Evolutionary conservation across 2,113 vertebrate species (phyloP).

Genomic region (Anhinga rufa): DNA sequence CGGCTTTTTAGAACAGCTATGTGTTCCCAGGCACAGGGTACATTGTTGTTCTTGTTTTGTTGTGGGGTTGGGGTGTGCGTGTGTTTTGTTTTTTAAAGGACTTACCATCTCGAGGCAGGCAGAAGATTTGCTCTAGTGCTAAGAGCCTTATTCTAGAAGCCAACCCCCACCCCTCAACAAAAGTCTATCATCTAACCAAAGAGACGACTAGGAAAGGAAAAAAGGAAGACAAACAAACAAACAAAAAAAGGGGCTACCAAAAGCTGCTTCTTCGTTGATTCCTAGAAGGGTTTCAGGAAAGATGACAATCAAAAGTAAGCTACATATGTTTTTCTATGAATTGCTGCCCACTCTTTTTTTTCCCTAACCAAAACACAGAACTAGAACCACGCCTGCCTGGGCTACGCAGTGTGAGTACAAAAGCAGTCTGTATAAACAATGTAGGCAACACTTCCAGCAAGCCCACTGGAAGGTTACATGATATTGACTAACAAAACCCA

Average conservation of each 20-base stretch:
- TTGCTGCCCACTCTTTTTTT: background rate
- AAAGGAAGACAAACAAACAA: background rate
- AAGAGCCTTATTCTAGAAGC: background rate
- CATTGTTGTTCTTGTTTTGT: background rate
- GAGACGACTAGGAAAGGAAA: background rate
- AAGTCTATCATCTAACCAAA: background rate
- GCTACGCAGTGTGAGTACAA: background rate
- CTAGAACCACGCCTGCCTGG: rapidly evolving
- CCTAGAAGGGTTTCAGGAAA: background rate
- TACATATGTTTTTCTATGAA: background rate
- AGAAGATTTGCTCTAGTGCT: background rate
- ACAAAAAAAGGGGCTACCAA: background rate
- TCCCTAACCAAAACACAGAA: background rate
- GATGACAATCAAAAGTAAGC: background rate
- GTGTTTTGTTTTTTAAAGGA: background rate
- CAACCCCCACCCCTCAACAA: background rate
- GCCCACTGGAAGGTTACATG: background rate
- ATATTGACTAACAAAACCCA: background rate
- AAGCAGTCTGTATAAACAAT: background rate
- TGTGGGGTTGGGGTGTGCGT: background rate
- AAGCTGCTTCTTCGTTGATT: background rate
- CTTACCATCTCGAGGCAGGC: background rate
- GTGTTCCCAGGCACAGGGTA: background rate
- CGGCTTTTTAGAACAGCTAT: background rate
- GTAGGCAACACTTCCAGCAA: background rate